Percentiles rank a stretch among this genome's conserved stretches.
Evolutionary conservation across 2,888 invertebrate genomes (phyloP).

Genomic region (Drosophila aldrichi): DNA sequence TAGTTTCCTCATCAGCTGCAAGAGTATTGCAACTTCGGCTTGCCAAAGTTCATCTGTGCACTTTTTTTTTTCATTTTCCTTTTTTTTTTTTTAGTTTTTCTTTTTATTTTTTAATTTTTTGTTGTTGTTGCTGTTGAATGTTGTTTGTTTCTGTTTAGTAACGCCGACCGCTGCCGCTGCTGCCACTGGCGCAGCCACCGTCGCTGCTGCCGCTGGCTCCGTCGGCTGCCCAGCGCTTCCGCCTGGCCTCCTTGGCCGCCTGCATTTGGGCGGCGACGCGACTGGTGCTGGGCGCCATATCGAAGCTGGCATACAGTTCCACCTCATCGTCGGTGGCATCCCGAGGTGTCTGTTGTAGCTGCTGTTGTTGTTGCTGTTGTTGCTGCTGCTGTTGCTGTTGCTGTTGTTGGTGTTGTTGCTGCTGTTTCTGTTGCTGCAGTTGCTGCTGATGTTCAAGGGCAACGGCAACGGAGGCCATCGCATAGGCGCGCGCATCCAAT

Average conservation of each 20-base stretch:
- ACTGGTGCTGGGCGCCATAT: slow-evolving; percentile 78
- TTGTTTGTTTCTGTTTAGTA: slow-evolving; percentile 40
- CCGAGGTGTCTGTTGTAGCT: slow-evolving; percentile 42
- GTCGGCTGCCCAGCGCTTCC: slow-evolving; percentile 81
- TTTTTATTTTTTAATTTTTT: neutral
- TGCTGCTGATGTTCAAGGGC: slow-evolving; percentile 69
- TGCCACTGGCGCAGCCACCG: slow-evolving; percentile 71
- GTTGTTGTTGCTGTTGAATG: slow-evolving; percentile 3
- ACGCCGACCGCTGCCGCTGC: slow-evolving; percentile 71
- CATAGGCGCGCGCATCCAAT: slow-evolving; percentile 73
- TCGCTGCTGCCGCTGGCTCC: slow-evolving; percentile 81
- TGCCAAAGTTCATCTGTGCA: slow-evolving; percentile 21
- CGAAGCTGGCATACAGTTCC: slow-evolving; percentile 81
- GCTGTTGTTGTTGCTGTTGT: slow-evolving; percentile 14
- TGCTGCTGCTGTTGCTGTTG: neutral
- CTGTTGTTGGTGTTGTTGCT: slow-evolving; percentile 30
- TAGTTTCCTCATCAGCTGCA: slow-evolving; percentile 5
- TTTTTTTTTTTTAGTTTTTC: neutral
- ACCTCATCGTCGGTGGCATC: slow-evolving; percentile 82
- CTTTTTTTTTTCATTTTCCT: neutral
- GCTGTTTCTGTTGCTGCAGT: slow-evolving; percentile 39
- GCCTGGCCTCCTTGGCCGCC: slow-evolving; percentile 81
- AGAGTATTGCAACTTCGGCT: slow-evolving; percentile 24
- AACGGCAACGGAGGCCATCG: slow-evolving; percentile 73
- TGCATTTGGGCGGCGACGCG: slow-evolving; percentile 82